A percentile compares a stretch with the other conserved stretches of the same genome.
Conservation (phyloP, 2,888 invertebrate genomes). For the Eurois occulta region DNA sequence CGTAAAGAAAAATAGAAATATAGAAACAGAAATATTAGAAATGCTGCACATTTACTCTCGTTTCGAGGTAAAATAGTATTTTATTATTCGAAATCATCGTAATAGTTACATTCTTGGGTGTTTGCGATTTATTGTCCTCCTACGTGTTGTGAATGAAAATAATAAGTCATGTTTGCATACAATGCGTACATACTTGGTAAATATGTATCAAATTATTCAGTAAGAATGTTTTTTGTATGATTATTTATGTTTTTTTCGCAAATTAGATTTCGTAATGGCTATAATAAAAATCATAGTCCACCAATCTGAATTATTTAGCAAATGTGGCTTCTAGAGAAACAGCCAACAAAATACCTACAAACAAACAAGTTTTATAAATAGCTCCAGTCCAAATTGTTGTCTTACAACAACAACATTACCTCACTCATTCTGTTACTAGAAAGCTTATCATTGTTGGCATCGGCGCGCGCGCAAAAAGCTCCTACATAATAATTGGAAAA, state of each 20-base stretch:
- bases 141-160: conserved; percentile 20
- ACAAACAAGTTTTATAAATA: conserved; percentile 45
- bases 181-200: neutral
- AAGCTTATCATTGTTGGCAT: conserved; percentile 85
- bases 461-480: conserved; percentile 85
- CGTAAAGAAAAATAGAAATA: neutral
- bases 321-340: neutral
- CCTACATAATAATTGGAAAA: conserved; percentile 88
- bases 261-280: too few relatives aligned
- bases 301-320: neutral
- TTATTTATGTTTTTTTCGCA: neutral
- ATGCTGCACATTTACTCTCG: conserved; percentile 8
- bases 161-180: neutral
- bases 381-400: conserved; percentile 59
- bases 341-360: conserved; percentile 16
- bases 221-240: neutral
- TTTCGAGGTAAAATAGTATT: conserved; percentile 1
- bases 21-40: conserved; percentile 1
- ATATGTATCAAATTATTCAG: neutral
- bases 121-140: neutral
- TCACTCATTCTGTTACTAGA: conserved; percentile 78
- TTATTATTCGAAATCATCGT: neutral
- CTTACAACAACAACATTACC: conserved; percentile 75
- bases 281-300: too few relatives aligned
- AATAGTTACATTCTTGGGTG: conserved; percentile 16